Evolutionary conservation across 2,113 vertebrate species (phyloP).

Genomic region (Diadophis punctatus): DNA sequence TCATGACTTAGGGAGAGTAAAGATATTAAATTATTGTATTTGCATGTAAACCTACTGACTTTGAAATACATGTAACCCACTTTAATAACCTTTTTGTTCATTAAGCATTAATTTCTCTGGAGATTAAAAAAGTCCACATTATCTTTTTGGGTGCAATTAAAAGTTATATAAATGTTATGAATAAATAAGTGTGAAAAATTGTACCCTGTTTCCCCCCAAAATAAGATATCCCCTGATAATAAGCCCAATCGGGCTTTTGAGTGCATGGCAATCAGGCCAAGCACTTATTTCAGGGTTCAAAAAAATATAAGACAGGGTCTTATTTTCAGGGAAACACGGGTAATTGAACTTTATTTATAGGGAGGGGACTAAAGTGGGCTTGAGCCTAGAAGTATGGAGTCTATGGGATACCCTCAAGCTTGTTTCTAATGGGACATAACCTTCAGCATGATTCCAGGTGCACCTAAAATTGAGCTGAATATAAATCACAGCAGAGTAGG

Average conservation of each 20-base stretch:
- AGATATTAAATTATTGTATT: not conserved
- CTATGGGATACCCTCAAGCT: not conserved
- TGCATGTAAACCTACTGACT: not conserved
- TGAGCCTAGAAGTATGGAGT: not conserved
- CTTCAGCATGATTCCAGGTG: not conserved
- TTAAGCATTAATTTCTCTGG: not conserved
- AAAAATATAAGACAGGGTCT: too few relatives aligned
- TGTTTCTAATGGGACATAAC: not conserved
- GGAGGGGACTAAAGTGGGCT: not conserved
- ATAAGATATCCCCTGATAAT: too few relatives aligned
- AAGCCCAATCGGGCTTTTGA: too few relatives aligned
- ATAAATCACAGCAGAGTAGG: not conserved
- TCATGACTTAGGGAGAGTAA: not conserved
- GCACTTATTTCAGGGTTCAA: too few relatives aligned
- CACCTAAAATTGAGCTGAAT: not conserved
- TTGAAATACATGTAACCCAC: not conserved
- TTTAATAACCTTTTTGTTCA: not conserved
- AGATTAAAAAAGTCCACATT: not conserved
- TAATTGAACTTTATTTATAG: not conserved
- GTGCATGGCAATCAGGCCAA: too few relatives aligned
- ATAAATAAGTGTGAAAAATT: not conserved
- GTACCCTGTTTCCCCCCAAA: too few relatives aligned
- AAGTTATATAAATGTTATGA: not conserved
- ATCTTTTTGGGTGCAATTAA: not conserved
- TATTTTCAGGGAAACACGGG: too few relatives aligned